Evolutionary conservation across 2,113 vertebrate genomes (phyloP), one percentile per base, ranked within the genome.

Genomic region (Mormyrus lacerda): DNA sequence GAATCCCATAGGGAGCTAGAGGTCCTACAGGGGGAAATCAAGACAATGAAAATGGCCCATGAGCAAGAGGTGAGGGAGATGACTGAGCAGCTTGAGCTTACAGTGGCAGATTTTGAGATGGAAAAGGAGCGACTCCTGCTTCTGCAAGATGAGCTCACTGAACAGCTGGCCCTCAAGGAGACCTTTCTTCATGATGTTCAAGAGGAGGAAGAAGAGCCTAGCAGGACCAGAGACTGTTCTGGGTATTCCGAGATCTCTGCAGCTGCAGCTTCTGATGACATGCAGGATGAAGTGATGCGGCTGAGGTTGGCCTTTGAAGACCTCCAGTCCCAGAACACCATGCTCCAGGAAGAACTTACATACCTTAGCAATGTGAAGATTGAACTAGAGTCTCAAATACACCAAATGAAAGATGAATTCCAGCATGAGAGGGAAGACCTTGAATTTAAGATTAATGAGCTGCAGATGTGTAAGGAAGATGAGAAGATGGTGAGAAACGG

Each of bases 401-500:
- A 97, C 2, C 96, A 92, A 48, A 47, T 93, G 88, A 97, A 95
- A 90, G 96, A 98, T 90, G 98, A 99, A 55, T 97, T 97, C 90
- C 97, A 97, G 88, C 94, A 96, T 87, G 98, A 99, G 91, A 95
- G 94, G 86, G 98, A 99, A 92, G 98, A 99, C 88, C 93, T 99
- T 83, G 98, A 99, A 84, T 99, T 99, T 91, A 99, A 98, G 94
- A 97, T 99, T 89, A 97, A 99, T 91, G 98, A 99, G 93, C 91
- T 99, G 44, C 97, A 98, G 88, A 95, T 98, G 94, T 94, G 89
- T 91, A 97, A 96, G 91, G 98, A 99, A 89, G 96, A 97, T 24
- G 92, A 94, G 42, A 93, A 86, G 91, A 58, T 93, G 83, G 94
- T 94, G 0, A 95, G 96, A 91, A 96, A 96, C 92, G 90, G 96